Conservation (phyloP, 2,113 vertebrate species). For the Microtus montanus region DNA sequence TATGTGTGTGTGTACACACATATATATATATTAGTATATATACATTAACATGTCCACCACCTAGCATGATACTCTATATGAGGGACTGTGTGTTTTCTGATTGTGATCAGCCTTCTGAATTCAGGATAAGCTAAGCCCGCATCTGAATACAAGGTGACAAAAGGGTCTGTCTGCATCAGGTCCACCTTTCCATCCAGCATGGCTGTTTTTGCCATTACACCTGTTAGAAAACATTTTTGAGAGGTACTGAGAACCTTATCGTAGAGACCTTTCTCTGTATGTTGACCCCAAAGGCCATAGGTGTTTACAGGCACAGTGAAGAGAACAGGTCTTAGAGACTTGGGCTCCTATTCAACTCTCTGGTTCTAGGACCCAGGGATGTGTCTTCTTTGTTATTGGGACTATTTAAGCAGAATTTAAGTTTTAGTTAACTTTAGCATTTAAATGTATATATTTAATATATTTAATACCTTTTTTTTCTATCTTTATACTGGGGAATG, state of each 20-base stretch:
- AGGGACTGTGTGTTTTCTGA: background rate
- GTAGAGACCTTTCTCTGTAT: background rate
- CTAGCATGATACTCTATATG: background rate
- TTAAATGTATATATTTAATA: background rate
- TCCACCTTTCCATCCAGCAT: background rate
- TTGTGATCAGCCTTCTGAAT: background rate
- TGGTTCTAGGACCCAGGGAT: background rate
- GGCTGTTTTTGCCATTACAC: background rate
- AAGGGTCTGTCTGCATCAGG: background rate
- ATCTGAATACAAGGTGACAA: background rate
- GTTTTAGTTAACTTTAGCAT: background rate
- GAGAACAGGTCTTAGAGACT: fast-evolving
- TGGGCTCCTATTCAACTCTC: fast-evolving
- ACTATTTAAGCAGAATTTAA: no score
- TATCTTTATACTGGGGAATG: background rate
- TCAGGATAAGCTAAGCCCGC: background rate
- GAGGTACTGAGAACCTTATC: background rate
- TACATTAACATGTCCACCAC: background rate
- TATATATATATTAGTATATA: background rate
- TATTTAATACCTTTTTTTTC: no score
- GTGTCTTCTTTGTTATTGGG: background rate
- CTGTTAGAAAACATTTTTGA: background rate
- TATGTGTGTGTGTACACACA: no score
- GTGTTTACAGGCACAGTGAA: background rate
- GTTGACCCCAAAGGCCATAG: background rate